phyloP scores from a whole-genome alignment of 2,113 vertebrate genomes.

The Brienomyrus brachyistius region DNA sequence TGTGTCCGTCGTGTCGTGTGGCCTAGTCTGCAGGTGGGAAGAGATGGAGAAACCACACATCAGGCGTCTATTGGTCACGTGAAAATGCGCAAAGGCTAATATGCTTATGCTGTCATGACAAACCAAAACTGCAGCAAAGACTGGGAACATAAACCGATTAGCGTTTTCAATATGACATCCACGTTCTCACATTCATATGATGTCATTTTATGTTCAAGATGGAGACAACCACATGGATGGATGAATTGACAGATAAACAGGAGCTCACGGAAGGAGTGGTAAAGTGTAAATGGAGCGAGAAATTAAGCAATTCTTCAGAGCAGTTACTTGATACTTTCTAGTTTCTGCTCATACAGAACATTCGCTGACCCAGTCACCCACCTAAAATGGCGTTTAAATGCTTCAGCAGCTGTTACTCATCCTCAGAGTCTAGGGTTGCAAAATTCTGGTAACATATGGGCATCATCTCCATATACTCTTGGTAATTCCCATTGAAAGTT shows the following conservation, averaged over 20 bases:
- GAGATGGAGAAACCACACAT: neutral
- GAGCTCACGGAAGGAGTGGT: neutral
- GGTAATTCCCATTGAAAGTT: too few species aligned
- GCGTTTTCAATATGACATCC: neutral
- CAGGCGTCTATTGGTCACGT: neutral
- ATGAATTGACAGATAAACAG: neutral
- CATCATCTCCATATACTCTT: too few species aligned
- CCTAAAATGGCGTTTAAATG: neutral
- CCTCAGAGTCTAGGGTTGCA: neutral
- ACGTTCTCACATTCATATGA: neutral
- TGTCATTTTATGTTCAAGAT: neutral
- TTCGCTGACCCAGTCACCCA: neutral
- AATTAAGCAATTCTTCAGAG: neutral
- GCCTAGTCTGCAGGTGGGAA: constrained; percentile 44
- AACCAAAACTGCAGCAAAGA: neutral
- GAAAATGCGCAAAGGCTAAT: neutral
- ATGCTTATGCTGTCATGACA: neutral
- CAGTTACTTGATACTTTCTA: neutral
- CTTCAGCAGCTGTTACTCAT: neutral
- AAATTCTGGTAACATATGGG: too few species aligned
- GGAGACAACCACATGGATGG: neutral
- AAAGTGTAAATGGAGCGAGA: neutral
- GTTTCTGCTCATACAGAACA: neutral
- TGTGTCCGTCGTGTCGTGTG: constrained; percentile 41
- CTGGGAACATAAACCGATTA: neutral